Evolutionary conservation across 2,797 vertebrate species (phyloP), one percentile per base, ranked within the genome.

Genomic region (Pantherophis alleghaniensis): DNA sequence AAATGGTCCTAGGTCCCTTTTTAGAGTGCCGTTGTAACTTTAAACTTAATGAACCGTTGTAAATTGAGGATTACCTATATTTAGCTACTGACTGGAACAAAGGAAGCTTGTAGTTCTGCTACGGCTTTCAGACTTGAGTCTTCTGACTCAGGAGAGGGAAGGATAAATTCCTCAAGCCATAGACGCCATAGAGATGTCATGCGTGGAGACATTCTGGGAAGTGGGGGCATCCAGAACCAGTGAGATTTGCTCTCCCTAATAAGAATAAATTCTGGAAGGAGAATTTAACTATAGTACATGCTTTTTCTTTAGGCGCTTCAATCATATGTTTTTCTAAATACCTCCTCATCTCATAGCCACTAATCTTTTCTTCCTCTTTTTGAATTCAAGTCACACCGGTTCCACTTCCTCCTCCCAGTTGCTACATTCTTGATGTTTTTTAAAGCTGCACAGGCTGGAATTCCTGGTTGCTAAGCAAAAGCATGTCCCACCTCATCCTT

Each of bases 381-480:
- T 56, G 9, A 18, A 47, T 55, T n/a, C 3, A 92, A 12, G 42
- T 37, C 32, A 51, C 32, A 51, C 42, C 13, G 86, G 61, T 13
- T 53, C 32, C 20, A 57, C 12, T 32, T 93, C 61, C 53, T 22
- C 11, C 7, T 51, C 55, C 63, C 86, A 92, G 55, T 2, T 90
- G 86, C 47, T 88, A 51, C 24, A 42, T 55, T 90, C 63, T 88
- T 56, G 20, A 13, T 88, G 57, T 86, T 88, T 86, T 86, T 88
- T 63, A 28, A 91, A 88, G 9, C 5, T 63, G 1, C 83, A 57
- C n/a, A 88, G 32, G 22, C 18, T 91, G 32, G 51, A 89, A 90
- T 83, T 88, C 9, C 66, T 57, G 13, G 91, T 92, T 92, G 93
- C 93, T 92, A 92, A 63, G 89, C 91, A 91, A 88, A 51, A 89